These are phyloP conservation scores for Colaptes auratus DNA, from an alignment of 2,113 vertebrate genomes.

Conservation along the genomic window DNA sequence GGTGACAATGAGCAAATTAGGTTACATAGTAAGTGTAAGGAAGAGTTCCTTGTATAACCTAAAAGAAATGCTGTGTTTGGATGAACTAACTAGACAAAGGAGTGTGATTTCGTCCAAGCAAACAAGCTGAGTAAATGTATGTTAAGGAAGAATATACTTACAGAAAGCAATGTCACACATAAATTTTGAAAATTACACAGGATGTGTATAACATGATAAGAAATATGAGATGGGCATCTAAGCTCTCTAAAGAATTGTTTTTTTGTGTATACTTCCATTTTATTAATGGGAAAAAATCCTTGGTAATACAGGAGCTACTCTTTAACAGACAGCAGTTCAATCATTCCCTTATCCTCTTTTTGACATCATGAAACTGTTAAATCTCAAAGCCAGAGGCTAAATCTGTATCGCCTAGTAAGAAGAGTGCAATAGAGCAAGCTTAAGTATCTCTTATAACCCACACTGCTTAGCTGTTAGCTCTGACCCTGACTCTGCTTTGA, in stretches of 20 bases:
- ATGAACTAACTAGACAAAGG: background rate
- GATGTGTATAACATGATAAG: background rate
- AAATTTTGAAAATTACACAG: background rate
- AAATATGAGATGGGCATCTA: background rate
- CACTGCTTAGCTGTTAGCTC: conserved; percentile 1
- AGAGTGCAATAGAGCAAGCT: background rate
- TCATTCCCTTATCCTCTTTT: background rate
- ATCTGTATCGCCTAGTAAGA: background rate
- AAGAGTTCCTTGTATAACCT: background rate
- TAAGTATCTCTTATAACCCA: conserved; percentile 18
- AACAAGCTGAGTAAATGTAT: background rate
- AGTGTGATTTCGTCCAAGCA: background rate
- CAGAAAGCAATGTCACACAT: background rate
- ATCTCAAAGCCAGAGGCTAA: background rate
- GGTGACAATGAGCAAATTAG: background rate
- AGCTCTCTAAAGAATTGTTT: background rate
- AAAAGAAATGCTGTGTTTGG: background rate
- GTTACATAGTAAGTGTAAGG: background rate
- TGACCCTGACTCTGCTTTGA: background rate
- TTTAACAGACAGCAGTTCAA: background rate
- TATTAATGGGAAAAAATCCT: background rate
- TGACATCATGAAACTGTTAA: background rate
- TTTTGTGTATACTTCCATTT: background rate
- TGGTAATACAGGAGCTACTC: background rate
- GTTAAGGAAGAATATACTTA: background rate